A percentile compares a stretch with the other conserved stretches of the same genome.
These are phyloP conservation scores for Pocillopora grandis DNA, from an alignment of 92 coral and sea anemone species.

Conservation along the genomic window DNA sequence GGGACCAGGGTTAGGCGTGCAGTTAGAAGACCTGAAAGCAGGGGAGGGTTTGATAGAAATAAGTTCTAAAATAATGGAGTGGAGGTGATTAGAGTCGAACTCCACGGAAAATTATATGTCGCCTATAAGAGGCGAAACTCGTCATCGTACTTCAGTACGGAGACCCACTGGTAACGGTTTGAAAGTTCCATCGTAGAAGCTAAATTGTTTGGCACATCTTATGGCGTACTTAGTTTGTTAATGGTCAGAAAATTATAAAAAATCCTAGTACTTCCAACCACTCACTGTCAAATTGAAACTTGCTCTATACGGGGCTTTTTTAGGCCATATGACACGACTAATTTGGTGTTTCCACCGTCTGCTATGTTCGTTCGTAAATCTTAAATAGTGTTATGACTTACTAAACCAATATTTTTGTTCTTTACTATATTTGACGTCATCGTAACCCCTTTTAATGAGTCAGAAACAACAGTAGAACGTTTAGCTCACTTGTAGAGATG, in stretches of 20 bases:
- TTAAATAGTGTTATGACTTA: no score
- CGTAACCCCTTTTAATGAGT: no score
- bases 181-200: conserved; percentile 17
- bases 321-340: conserved; percentile 22
- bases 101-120: conserved; percentile 21
- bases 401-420: no score
- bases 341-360: conserved; percentile 28
- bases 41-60: no score
- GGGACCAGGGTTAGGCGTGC: neutral
- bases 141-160: conserved; percentile 4
- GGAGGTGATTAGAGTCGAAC: conserved; percentile 8
- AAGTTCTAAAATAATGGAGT: no score
- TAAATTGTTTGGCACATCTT: conserved; percentile 14
- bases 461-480: no score
- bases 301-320: conserved; percentile 25
- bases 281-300: conserved; percentile 16
- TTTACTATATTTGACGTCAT: no score
- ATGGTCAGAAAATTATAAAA: conserved; percentile 3
- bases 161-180: conserved; percentile 2
- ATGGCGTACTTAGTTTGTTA: conserved; percentile 1
- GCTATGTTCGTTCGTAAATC: conserved; percentile 9
- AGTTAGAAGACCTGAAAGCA: no score
- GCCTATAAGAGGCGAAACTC: conserved; percentile 29
- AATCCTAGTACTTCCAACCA: conserved; percentile 15
- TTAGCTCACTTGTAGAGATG: no score